phyloP scores from a whole-genome alignment of 64 coral and sea anemone species.

The Anthopleura sola region DNA sequence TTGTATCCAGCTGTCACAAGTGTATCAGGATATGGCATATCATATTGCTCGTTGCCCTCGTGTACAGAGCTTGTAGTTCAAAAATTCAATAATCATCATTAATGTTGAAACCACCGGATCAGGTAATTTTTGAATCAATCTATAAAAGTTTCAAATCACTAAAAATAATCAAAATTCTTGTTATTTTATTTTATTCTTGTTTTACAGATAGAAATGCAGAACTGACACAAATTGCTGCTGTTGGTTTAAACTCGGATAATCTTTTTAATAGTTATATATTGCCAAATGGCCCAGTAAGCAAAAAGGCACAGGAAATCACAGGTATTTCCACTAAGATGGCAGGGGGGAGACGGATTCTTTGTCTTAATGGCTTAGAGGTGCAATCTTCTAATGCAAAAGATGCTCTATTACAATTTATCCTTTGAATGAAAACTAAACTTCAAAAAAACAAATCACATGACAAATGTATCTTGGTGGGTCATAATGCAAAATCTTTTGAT shows the following conservation, averaged over 20 bases:
- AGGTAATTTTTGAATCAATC: not conserved
- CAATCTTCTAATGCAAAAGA: not conserved
- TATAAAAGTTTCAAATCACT: not conserved
- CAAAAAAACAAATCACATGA: not conserved
- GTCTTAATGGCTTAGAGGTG: not conserved
- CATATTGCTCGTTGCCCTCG: too few relatives aligned
- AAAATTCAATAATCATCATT: too few relatives aligned
- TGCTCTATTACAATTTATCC: not conserved
- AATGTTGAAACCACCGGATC: not conserved
- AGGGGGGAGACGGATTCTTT: not conserved
- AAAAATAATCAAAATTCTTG: not conserved
- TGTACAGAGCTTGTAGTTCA: too few relatives aligned
- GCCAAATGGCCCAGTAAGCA: not conserved
- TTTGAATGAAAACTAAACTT: not conserved
- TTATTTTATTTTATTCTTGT: not conserved
- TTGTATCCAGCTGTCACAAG: too few relatives aligned
- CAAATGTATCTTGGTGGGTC: not conserved
- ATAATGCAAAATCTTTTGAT: not conserved
- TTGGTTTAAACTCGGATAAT: not conserved
- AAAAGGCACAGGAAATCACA: not conserved
- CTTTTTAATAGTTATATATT: not conserved
- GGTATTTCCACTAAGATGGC: not conserved
- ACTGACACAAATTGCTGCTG: not conserved
- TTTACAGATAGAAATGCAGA: not conserved
- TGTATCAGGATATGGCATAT: too few relatives aligned